Conservation (phyloP, 2,113 vertebrate genomes). For the Oenanthe melanoleuca region DNA sequence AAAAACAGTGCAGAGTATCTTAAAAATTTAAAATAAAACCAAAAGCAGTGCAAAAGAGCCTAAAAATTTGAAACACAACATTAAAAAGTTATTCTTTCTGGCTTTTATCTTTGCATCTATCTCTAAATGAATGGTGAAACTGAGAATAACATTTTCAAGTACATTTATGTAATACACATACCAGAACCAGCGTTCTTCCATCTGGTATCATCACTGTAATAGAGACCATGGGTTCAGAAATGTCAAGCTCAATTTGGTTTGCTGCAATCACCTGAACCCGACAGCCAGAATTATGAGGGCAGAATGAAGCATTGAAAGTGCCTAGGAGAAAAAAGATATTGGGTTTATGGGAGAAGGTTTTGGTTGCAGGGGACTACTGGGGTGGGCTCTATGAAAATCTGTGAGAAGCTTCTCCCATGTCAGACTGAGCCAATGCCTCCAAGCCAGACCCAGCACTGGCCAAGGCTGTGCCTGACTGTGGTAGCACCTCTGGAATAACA, state of each 20-base stretch:
- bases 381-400: neutral
- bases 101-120: neutral
- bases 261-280: slow-evolving; percentile 78
- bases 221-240: slow-evolving; percentile 71
- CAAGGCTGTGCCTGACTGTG: neutral
- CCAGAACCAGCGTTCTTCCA: slow-evolving; percentile 83
- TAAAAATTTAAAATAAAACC: neutral
- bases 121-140: neutral
- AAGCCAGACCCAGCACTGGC: neutral
- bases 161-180: slow-evolving; percentile 57
- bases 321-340: slow-evolving; percentile 66
- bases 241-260: slow-evolving; percentile 79
- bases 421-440: neutral
- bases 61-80: neutral
- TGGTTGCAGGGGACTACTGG: neutral
- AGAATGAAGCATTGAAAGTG: slow-evolving; percentile 84
- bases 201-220: slow-evolving; percentile 82
- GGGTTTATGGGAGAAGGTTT: neutral
- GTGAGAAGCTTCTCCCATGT: neutral
- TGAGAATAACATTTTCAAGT: neutral
- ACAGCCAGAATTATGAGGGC: slow-evolving; percentile 88
- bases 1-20: neutral
- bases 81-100: neutral
- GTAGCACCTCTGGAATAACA: neutral
- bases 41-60: neutral